phyloP scores from a whole-genome alignment of 1,140 invertebrate species.

The Heliconius melpomene region DNA sequence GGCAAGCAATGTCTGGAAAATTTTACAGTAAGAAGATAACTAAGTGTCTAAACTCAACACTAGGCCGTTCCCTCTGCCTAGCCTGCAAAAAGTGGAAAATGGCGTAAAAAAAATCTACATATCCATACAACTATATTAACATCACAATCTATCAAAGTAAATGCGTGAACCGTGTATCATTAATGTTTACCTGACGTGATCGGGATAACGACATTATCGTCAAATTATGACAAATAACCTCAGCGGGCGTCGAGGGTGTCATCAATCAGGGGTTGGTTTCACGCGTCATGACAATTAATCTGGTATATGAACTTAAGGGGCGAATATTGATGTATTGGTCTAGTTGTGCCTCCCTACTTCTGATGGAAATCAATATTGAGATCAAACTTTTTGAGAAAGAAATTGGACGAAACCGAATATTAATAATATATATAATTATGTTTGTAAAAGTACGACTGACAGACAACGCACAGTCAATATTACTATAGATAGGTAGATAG shows the following conservation, averaged over 20 bases:
- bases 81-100: not conserved
- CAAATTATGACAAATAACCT: conserved; percentile 61
- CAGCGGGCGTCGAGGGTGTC: conserved; percentile 38
- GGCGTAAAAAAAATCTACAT: not conserved
- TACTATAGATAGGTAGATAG: too few relatives aligned
- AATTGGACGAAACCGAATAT: too few relatives aligned
- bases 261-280: conserved; percentile 52
- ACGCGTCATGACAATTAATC: conserved; percentile 44
- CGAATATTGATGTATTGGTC: conserved; percentile 21
- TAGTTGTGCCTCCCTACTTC: not conserved
- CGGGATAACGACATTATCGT: conserved; percentile 53
- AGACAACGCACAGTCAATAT: too few relatives aligned
- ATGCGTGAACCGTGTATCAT: conserved; percentile 18
- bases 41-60: too few relatives aligned
- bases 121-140: not conserved
- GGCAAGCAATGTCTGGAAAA: too few relatives aligned
- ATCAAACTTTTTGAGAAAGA: too few relatives aligned
- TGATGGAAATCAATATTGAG: not conserved
- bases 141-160: conserved; percentile 15
- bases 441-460: too few relatives aligned
- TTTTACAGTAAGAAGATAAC: too few relatives aligned
- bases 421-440: too few relatives aligned
- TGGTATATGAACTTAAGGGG: conserved; percentile 30
- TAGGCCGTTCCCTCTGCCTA: too few relatives aligned
- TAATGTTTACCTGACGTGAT: conserved; percentile 38